phyloP scores from a whole-genome alignment of 2,888 invertebrate species.

The Psylliodes chrysocephalus region DNA sequence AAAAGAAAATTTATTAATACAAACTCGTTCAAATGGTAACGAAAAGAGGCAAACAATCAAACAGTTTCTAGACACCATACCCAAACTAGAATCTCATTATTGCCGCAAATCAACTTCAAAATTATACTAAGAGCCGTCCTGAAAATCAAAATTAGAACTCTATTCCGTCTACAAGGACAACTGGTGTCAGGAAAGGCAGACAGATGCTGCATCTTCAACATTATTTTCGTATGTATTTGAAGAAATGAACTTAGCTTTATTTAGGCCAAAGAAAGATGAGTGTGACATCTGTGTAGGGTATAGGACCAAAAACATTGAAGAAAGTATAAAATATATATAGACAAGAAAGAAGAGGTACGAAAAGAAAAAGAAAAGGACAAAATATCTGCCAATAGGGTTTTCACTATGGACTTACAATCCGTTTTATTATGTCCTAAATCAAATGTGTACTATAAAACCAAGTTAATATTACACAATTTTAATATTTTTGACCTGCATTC shows the following conservation, averaged over 20 bases:
- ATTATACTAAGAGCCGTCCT: conserved; percentile 9
- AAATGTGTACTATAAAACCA: conserved; percentile 37
- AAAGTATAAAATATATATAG: conserved; percentile 6
- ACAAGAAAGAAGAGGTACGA: conserved; percentile 24
- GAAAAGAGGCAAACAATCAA: conserved; percentile 11
- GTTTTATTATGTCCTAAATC: conserved; percentile 26
- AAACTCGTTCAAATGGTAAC: conserved; percentile 21
- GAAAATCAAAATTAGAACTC: conserved; percentile 17
- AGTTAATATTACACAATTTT: conserved; percentile 38
- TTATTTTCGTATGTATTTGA: conserved; percentile 10
- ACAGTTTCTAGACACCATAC: conserved; percentile 11
- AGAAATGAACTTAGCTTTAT: conserved; percentile 29
- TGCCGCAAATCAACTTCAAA: conserved; percentile 17
- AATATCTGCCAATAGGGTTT: conserved; percentile 5
- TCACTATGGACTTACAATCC: conserved; percentile 34
- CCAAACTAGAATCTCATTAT: conserved; percentile 17
- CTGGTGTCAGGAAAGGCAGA: conserved; percentile 4
- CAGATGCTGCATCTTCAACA: conserved; percentile 13
- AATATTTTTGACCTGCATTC: conserved; percentile 36
- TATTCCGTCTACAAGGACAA: neutral
- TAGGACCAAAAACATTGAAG: no score
- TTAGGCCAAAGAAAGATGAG: no score
- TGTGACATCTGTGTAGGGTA: no score
- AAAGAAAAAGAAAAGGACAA: conserved; percentile 24
- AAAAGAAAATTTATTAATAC: conserved; percentile 17